Base-by-base conservation (phyloP, 2,113 vertebrate species). In the Peromyscus leucopus region DNA sequence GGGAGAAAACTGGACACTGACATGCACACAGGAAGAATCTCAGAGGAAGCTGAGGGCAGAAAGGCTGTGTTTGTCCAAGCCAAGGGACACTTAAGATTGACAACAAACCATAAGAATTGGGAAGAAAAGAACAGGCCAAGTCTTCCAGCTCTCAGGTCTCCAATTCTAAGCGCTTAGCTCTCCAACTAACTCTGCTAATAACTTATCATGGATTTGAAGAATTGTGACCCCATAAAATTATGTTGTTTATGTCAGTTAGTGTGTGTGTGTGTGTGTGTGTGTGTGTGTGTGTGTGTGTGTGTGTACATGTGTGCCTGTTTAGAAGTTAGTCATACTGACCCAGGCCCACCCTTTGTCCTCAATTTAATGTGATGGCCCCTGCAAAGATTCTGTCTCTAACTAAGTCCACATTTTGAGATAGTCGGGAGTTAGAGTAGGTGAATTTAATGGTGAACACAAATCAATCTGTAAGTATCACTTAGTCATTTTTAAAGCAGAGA, bases 21-120 rank as follows among this genome's bases (percentile, higher is more conserved):
- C 65, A 1, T 11, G 6, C 11, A 17, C 9, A 11, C 26, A n/a
- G 57, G n/a, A 7, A 83, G 21, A 93, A 26, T 0, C 1, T 12
- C 24, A 8, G 1, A 6, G 59, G 67, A 46, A 39, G 51, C 39
- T 5, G 17, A n/a, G 69, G n/a, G n/a, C 7, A 39, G 39, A 83
- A 33, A 26, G 31, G 46, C 1, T 1, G 19, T 2, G 5, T 42
- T 71, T 69, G 57, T 63, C 6, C 7, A 71, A 48, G 7, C 21
- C 7, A 48, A 36, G 39, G 48, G 5, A n/a, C 17, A 65, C 22
- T 59, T 12, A 33, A n/a, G 74, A 57, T 2, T 12, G 63, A 71
- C 13, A 24, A 8, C 10, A 10, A 19, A 4, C 1, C 19, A 24
- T 61, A 42, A 22, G 57, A 39, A 69, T 24, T 57, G 51, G 28